Base-by-base conservation (phyloP, 1,140 invertebrate species). In the Drosophila pectinifera region DNA sequence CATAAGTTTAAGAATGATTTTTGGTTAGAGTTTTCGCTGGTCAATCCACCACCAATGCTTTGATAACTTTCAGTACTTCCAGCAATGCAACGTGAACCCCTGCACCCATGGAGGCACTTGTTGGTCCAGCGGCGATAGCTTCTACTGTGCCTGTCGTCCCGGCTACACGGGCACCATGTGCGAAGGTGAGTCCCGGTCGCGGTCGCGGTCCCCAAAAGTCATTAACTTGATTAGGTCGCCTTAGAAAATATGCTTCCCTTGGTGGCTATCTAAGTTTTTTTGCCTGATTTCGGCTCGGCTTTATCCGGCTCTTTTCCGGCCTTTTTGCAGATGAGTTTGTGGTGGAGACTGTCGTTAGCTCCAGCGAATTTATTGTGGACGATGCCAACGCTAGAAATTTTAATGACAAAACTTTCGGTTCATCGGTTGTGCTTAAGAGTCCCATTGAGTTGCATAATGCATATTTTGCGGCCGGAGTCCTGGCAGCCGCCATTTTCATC, bases 91-190 rank as follows among this genome's bases (percentile, higher is more conserved):
- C 88, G 95, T 94, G 49, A 95, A 95, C 88, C 96, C 96, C 1
- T 97, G 96, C 81, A 94, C 94, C 56, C 95, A 96, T 79, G 95
- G 95, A 26, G 96, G 95, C 34, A 96, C 95, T 22, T 96, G 96
- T 88, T 96, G 95, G 95, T 95, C 94, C 79, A 95, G 94, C 64
- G 93, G 95, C n/a, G 94, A 95, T 76, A 95, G 95, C 8, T 96
- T 95, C 92, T 96, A 95, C 91, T 96, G 96, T 85, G 95, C 95
- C 45, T 96, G 95, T 78, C 93, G 94, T 39, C 95, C 95, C 0
- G 95, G 95, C 6, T 96, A 94, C 78, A 96, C 95, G 10, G 96
- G 96, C n/a, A 95, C 94, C 90, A 94, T 95, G 67, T 97, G 96
- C 89, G 95, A 96, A 94, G 95, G 95, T 94, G 91, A 92, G 81